A percentile compares a stretch with the other conserved stretches of the same genome.
These are phyloP conservation scores for Phymanthus crucifer DNA, from an alignment of 92 coral and sea anemone species.

Conservation along the genomic window DNA sequence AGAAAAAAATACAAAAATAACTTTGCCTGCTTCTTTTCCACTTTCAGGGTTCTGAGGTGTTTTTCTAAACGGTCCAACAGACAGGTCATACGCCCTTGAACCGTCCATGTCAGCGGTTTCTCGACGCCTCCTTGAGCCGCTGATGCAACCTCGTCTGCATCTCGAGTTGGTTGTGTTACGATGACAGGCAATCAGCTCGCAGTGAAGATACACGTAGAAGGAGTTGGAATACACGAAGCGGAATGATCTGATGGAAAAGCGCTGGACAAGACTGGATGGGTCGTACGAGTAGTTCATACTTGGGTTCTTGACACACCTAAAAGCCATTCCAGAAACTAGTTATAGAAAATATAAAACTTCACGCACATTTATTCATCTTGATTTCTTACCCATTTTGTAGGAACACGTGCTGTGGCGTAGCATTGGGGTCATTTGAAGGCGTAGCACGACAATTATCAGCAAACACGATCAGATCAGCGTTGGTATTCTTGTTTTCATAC, in stretches of 20 bases:
- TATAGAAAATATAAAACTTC: too few species aligned
- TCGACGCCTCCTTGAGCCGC: not conserved
- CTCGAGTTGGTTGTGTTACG: conserved; percentile 15
- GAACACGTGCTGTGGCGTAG: too few species aligned
- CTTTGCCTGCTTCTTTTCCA: not conserved
- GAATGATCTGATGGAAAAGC: too few species aligned
- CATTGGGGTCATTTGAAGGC: too few species aligned
- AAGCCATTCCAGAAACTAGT: too few species aligned
- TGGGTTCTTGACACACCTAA: conserved; percentile 3
- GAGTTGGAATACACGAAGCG: conserved; percentile 7
- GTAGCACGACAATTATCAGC: too few species aligned
- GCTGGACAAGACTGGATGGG: not conserved
- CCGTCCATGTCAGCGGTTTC: not conserved
- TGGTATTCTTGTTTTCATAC: too few species aligned
- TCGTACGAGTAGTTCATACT: conserved; percentile 10
- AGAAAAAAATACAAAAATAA: not conserved
- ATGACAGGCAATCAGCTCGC: too few species aligned
- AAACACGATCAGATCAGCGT: too few species aligned
- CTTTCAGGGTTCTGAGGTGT: not conserved
- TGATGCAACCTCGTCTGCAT: conserved; percentile 24
- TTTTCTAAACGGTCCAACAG: not conserved
- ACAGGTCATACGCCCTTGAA: not conserved
- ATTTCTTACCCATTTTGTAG: too few species aligned
- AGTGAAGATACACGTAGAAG: too few species aligned
- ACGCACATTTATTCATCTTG: too few species aligned